phyloP scores from a whole-genome alignment of 2,113 vertebrate species.

The Alaudala cheleensis region DNA sequence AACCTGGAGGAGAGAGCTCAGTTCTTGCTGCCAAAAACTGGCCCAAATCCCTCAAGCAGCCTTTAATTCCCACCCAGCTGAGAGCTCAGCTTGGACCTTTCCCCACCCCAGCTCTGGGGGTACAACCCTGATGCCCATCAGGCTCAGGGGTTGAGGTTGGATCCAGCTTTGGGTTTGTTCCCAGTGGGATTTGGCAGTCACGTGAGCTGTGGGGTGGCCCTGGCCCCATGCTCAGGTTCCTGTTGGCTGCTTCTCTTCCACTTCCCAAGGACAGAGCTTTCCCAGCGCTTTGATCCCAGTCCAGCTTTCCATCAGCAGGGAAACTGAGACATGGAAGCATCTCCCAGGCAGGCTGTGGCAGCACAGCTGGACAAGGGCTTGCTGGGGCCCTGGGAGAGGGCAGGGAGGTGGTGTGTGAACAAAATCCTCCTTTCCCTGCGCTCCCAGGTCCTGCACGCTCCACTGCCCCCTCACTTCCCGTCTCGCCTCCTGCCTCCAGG shows the following conservation, averaged over 20 bases:
- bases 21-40: not conserved
- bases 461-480: not conserved
- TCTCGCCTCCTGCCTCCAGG: not conserved
- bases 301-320: not conserved
- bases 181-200: not conserved
- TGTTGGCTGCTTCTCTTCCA: not conserved
- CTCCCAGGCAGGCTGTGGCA: not conserved
- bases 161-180: not conserved
- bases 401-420: not conserved
- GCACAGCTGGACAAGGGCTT: not conserved
- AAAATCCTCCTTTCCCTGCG: not conserved
- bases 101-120: not conserved
- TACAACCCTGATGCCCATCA: not conserved
- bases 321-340: not conserved
- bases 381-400: not conserved
- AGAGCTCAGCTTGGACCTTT: not conserved
- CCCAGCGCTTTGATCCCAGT: not conserved
- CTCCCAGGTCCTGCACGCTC: not conserved
- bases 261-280: not conserved
- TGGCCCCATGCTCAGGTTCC: not conserved
- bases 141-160: accelerated
- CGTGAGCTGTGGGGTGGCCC: accelerated
- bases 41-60: not conserved
- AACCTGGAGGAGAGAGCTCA: not conserved
- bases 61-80: not conserved